Base-by-base conservation (phyloP, 2,797 vertebrate genomes). In the Decapterus maruadsi region DNA sequence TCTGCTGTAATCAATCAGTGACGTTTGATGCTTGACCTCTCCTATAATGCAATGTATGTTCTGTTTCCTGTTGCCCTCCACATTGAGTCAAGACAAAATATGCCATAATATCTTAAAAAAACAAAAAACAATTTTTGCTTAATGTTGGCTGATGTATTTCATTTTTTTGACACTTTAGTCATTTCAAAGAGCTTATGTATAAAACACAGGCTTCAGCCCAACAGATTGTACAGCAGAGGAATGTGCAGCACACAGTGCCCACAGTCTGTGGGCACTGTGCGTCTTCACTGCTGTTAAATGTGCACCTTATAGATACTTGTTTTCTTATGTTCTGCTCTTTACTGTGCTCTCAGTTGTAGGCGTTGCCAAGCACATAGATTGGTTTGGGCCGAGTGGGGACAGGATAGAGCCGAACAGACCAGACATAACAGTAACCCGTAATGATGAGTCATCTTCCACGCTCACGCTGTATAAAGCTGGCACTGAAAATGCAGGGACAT, bases 401-500 rank as follows among this genome's bases (percentile, higher is more conserved):
- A 94, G 95, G 88, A 96, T 99, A 85, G 96, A 92, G 13, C 95
- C 94, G 0, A 97, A 96, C 93, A 96, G 97, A 77, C 96, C 96
- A 83, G 97, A 96, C 83, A 95, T 99, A 91, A 98, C 96, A 0
- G 98, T 98, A 77, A 94, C 96, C 76, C 96, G 95, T 43, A 97
- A 96, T 0, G 97, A 98, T n/a, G 97, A 98, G 72, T 95, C 94
- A 31, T 96, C 97, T 0, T 97, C 97, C 71, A 98, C 96, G 0
- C 98, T 99, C 85, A 99, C 98, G 58, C 96, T 99, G 92, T 99
- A 99, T 91, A 97, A 96, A 0, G 97, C 96, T 45, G 94, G 96
- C 73, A 95, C 96, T 0, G 97, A 98, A 1, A 96, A 97, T 1
- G 97, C 96, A 0, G 98, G 98, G 78, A 97, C 96, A 20, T 99